phyloP scores from a whole-genome alignment of 1,140 invertebrate species.

The Yoshiicerus persimilis region DNA sequence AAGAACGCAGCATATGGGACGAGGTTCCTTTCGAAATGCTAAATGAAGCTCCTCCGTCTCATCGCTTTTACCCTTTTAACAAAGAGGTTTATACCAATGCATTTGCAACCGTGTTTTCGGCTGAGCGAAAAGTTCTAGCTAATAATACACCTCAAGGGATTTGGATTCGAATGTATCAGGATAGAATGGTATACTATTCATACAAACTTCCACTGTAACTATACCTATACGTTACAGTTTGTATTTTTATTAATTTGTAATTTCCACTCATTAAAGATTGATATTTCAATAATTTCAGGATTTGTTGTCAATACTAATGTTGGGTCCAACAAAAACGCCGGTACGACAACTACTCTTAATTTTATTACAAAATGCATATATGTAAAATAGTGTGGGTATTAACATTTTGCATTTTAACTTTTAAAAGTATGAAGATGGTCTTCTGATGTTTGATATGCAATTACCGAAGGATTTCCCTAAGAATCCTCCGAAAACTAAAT shows the following conservation, averaged over 20 bases:
- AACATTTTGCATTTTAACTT: neutral
- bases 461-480: conserved; percentile 83
- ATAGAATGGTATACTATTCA: conserved; percentile 67
- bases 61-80: conserved; percentile 2
- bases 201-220: neutral
- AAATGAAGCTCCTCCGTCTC: neutral
- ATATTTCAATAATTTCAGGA: conserved; percentile 59
- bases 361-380: neutral
- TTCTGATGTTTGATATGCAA: conserved; percentile 94
- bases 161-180: conserved; percentile 81
- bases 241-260: too few relatives aligned
- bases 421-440: conserved; percentile 78
- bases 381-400: too few relatives aligned
- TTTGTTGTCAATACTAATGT: conserved; percentile 86
- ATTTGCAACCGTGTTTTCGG: neutral
- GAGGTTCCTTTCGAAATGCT: conserved; percentile 28
- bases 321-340: conserved; percentile 84
- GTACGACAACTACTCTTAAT: neutral
- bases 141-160: conserved; percentile 71
- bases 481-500: conserved; percentile 83
- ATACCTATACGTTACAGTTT: too few relatives aligned
- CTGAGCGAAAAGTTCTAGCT: neutral
- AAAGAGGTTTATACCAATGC: neutral
- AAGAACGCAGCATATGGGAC: conserved; percentile 17
- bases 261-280: neutral